These are phyloP conservation scores for Polyodon spathula DNA, from an alignment of 2,113 vertebrate genomes.

Conservation along the genomic window DNA sequence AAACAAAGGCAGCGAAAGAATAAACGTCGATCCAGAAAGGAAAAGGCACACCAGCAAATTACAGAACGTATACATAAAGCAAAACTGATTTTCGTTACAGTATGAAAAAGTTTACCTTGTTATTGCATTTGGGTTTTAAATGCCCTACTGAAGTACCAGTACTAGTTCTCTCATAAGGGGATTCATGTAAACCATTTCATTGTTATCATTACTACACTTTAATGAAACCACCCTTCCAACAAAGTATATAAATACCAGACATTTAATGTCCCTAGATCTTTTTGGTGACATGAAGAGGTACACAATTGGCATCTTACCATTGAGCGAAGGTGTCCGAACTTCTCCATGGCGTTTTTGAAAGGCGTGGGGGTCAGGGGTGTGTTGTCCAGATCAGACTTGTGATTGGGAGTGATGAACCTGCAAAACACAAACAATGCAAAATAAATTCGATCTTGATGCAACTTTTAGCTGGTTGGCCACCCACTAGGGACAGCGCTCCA, in stretches of 20 bases:
- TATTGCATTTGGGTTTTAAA: too few species aligned
- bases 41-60: background rate
- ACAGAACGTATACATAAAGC: too few species aligned
- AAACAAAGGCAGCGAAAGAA: background rate
- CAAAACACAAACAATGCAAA: background rate
- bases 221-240: background rate
- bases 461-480: too few species aligned
- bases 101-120: too few species aligned
- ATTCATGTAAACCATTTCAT: too few species aligned
- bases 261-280: background rate
- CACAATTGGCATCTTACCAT: slow-evolving; percentile 56
- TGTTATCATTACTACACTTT: too few species aligned
- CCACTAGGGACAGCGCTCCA: too few species aligned
- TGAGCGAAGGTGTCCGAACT: slow-evolving; percentile 79
- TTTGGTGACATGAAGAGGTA: background rate
- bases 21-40: background rate
- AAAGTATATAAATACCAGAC: too few species aligned
- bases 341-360: slow-evolving; percentile 94
- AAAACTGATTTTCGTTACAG: too few species aligned
- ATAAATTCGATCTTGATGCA: background rate
- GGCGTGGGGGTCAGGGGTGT: slow-evolving; percentile 87
- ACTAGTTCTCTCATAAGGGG: too few species aligned
- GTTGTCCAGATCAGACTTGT: slow-evolving; percentile 72
- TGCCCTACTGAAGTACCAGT: too few species aligned
- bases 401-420: slow-evolving; percentile 91